These are phyloP conservation scores for Murina feae DNA, from an alignment of 2,113 vertebrate genomes.

Conservation along the genomic window DNA sequence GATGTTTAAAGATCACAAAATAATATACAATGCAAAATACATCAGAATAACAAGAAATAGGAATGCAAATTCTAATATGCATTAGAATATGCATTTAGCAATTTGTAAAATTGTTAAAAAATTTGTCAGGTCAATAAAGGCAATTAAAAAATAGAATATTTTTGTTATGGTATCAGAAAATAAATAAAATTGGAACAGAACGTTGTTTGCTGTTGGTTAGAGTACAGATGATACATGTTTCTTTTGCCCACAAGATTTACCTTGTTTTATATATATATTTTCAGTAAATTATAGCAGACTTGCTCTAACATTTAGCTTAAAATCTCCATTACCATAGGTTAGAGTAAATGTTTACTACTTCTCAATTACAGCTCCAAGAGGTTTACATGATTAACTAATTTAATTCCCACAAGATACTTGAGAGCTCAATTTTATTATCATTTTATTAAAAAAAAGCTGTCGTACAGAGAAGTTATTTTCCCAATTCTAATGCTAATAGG, in stretches of 20 bases:
- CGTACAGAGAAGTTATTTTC: not conserved
- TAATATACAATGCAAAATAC: not conserved
- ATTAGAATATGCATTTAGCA: too few relatives aligned
- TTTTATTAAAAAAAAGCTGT: not conserved
- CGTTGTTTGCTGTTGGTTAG: rapidly evolving
- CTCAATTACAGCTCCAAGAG: not conserved
- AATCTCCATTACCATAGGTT: not conserved
- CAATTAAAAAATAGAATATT: not conserved
- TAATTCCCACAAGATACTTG: not conserved
- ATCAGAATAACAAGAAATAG: not conserved
- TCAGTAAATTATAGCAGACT: not conserved
- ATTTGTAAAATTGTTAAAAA: not conserved
- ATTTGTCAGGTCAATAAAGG: not conserved
- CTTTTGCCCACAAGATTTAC: not conserved
- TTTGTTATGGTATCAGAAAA: not conserved
- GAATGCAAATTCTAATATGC: not conserved
- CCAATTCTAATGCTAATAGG: not conserved
- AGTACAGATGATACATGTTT: rapidly evolving
- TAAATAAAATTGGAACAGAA: not conserved
- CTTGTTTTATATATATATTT: not conserved
- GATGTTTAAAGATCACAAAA: not conserved
- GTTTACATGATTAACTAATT: not conserved
- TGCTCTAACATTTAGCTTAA: not conserved
- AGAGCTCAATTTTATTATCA: not conserved
- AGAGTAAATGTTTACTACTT: not conserved